phyloP scores from a whole-genome alignment of 2,113 vertebrate genomes.

The Callionymus lyra region DNA sequence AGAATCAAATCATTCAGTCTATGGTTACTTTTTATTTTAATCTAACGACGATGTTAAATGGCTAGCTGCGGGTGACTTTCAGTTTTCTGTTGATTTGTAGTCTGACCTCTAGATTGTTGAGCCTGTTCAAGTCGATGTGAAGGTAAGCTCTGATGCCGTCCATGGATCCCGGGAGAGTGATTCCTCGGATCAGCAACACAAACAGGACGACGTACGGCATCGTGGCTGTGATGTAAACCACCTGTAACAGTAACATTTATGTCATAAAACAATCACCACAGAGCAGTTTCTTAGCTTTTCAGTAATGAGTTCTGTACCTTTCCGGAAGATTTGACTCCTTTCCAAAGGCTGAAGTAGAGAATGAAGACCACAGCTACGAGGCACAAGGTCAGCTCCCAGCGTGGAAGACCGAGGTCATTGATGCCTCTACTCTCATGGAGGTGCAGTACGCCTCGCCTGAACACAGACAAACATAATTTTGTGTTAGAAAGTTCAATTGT shows the following conservation, averaged over 20 bases:
- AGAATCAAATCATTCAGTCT: no score
- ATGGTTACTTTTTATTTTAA: no score
- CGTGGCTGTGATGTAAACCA: conserved; percentile 97
- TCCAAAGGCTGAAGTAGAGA: conserved; percentile 96
- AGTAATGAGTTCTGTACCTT: conserved; percentile 70
- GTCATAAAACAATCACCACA: not conserved
- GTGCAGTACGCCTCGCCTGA: conserved; percentile 83
- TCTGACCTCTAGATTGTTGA: conserved; percentile 86
- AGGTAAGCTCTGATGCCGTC: conserved; percentile 89
- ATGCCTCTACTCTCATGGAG: conserved; percentile 87
- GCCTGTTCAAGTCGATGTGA: conserved; percentile 82
- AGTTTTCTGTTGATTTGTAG: not conserved
- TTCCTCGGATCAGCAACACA: conserved; percentile 86
- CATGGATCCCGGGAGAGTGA: conserved; percentile 86
- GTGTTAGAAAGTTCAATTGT: no score
- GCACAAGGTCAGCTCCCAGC: conserved; percentile 85
- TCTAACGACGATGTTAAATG: no score
- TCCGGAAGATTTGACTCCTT: conserved; percentile 96
- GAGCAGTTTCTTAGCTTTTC: not conserved
- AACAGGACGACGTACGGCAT: conserved; percentile 92
- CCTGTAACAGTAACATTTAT: conserved; percentile 58
- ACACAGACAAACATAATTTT: not conserved
- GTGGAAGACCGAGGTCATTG: conserved; percentile 80
- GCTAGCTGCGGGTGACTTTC: no score
- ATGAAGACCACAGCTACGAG: conserved; percentile 82